A percentile compares a stretch with the other conserved stretches of the same genome.
Evolutionary conservation across 2,797 vertebrate species (phyloP).

Genomic region (Aulostomus chinensis): DNA sequence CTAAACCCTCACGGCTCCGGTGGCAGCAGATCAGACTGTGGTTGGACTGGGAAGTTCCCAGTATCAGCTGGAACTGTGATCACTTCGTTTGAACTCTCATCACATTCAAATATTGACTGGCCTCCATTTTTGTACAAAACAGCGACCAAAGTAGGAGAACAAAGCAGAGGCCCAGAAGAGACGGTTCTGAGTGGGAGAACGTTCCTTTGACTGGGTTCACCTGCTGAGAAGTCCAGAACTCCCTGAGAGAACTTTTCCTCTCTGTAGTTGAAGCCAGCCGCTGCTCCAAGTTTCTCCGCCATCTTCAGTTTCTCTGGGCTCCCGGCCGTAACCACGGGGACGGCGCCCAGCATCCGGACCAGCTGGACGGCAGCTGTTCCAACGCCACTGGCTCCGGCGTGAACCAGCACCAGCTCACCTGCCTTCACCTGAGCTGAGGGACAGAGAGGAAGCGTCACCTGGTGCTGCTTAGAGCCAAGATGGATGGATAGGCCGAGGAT

Average conservation of each 20-base stretch:
- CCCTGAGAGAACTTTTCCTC: slow-evolving; percentile 79
- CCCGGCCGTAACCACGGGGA: slow-evolving; percentile 85
- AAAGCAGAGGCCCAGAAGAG: too few relatives aligned
- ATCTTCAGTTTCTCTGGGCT: slow-evolving; percentile 80
- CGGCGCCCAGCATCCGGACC: slow-evolving; percentile 74
- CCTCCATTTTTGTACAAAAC: too few relatives aligned
- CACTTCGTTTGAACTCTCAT: too few relatives aligned
- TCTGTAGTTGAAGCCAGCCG: slow-evolving; percentile 86
- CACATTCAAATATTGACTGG: too few relatives aligned
- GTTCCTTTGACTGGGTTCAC: slow-evolving; percentile 49
- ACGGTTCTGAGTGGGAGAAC: too few relatives aligned
- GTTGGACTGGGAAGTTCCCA: too few relatives aligned
- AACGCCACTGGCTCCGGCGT: slow-evolving; percentile 85
- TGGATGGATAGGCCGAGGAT: too few relatives aligned
- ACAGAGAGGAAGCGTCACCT: slow-evolving; percentile 1
- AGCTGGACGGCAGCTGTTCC: slow-evolving; percentile 88
- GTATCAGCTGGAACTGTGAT: too few relatives aligned
- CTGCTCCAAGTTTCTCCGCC: slow-evolving; percentile 77
- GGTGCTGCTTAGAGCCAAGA: too few relatives aligned
- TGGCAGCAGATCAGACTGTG: too few relatives aligned
- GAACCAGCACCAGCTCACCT: slow-evolving; percentile 83
- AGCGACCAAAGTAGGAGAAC: too few relatives aligned
- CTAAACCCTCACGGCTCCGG: too few relatives aligned
- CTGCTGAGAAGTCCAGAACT: slow-evolving; percentile 81
- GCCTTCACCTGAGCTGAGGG: slow-evolving; percentile 81